These are phyloP conservation scores for Garra rufa DNA, from an alignment of 2,113 vertebrate genomes.

Conservation along the genomic window DNA sequence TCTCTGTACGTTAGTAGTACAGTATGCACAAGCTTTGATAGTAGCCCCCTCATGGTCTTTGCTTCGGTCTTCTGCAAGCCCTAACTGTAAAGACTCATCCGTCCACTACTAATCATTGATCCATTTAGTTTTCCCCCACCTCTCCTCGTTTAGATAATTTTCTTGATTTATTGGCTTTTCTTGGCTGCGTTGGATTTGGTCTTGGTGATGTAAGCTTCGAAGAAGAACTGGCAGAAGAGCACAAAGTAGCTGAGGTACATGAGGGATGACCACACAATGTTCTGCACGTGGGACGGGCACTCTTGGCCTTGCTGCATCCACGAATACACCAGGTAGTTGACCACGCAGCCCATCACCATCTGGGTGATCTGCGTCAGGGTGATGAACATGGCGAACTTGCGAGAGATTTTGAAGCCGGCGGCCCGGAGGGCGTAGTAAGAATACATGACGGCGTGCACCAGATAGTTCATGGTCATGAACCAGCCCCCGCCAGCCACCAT, in stretches of 20 bases:
- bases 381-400: constrained; percentile 99
- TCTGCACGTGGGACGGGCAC: constrained; percentile 95
- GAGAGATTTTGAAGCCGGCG: constrained; percentile 92
- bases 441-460: constrained; percentile 98
- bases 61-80: constrained; percentile 29
- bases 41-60: constrained; percentile 47
- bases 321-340: constrained; percentile 97
- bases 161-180: constrained; percentile 69
- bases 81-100: constrained; percentile 33
- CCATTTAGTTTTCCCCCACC: constrained; percentile 37
- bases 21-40: constrained; percentile 63
- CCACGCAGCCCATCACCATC: constrained; percentile 95
- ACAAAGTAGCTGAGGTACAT: constrained; percentile 99
- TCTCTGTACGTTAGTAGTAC: constrained; percentile 71
- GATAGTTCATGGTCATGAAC: constrained; percentile 99
- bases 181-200: constrained; percentile 73
- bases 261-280: constrained; percentile 98
- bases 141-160: constrained; percentile 45
- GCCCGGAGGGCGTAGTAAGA: constrained; percentile 96
- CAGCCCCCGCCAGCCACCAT: constrained; percentile 98
- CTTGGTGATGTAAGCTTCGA: constrained; percentile 93
- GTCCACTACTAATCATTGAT: constrained; percentile 25
- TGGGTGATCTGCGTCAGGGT: constrained; percentile 98
- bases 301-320: constrained; percentile 98
- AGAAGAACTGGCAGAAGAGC: constrained; percentile 99